A percentile compares a stretch with the other conserved stretches of the same genome.
Conservation (phyloP, 2,113 vertebrate species). For the Menidia beryllina region DNA sequence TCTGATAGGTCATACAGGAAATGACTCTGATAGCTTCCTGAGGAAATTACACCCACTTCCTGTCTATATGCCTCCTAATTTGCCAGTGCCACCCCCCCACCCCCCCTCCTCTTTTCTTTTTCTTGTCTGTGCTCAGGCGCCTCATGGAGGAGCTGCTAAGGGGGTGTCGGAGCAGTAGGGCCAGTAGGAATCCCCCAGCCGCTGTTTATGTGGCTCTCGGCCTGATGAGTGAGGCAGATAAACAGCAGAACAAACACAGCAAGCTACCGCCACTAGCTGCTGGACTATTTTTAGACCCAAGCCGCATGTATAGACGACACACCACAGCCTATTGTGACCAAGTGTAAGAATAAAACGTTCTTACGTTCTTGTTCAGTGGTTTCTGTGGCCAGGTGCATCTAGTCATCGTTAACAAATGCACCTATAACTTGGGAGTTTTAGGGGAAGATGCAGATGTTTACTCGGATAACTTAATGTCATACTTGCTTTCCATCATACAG, state of each 20-base stretch:
- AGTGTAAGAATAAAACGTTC: slow-evolving; percentile 36
- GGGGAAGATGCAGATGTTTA: neutral
- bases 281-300: slow-evolving; percentile 66
- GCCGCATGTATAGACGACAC: slow-evolving; percentile 58
- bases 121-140: slow-evolving; percentile 45
- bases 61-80: slow-evolving; percentile 71
- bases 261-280: slow-evolving; percentile 59
- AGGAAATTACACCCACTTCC: slow-evolving; percentile 86
- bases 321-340: slow-evolving; percentile 59
- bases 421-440: slow-evolving; percentile 11
- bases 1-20: slow-evolving; percentile 77
- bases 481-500: neutral
- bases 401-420: slow-evolving; percentile 11
- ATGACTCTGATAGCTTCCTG: slow-evolving; percentile 83
- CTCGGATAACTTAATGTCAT: neutral
- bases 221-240: slow-evolving; percentile 77
- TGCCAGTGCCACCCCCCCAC: slow-evolving; percentile 42
- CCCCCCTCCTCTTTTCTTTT: too few relatives aligned
- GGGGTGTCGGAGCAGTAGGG: slow-evolving; percentile 12
- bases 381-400: slow-evolving; percentile 44
- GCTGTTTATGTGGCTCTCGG: slow-evolving; percentile 59
- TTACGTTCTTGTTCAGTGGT: slow-evolving; percentile 43
- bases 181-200: slow-evolving; percentile 64
- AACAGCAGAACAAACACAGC: slow-evolving; percentile 66
- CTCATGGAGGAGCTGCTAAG: slow-evolving; percentile 44